Base-by-base conservation (phyloP, 2,888 invertebrate species). In the Watsonalla binaria region DNA sequence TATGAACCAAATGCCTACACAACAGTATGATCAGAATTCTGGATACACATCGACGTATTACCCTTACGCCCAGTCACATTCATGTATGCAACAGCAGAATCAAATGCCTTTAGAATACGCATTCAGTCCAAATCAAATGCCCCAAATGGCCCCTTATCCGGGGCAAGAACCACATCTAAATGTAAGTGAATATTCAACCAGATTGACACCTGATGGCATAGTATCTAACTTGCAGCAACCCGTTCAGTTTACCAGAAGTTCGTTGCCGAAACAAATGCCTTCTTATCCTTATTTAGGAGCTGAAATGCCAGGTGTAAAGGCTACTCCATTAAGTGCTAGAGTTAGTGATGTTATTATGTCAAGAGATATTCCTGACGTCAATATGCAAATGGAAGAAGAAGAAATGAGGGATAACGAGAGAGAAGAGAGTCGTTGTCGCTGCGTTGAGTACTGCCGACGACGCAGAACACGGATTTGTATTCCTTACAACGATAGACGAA, bases 401-500 rank as follows among this genome's bases (percentile, higher is more conserved):
- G 46, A 51, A 42, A 14, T 51, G 0, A 46, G 49, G 46, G 54
- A 52, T 13, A 58, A 39, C 42, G 7, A 51, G 52, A 58, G 47
- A 42, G 51, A 57, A 15, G 54, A 54, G 34, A 51, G 52, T 37
- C 49, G 52, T 5, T 47, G 37, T 42, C 37, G 37, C 14, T 56
- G 46, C 34, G 51, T 52, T 7, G 51, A 53, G 8, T 46, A 39
- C 7, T 8, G 2, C 11, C 8, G 42, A 11, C 9, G 46, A 35
- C 46, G 34, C 0, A 46, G 45, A 15, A 49, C 37, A 15, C 49
- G 15, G 8, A 14, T n/a, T 9, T 49, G 15, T 37, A 37, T 15
- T n/a, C 49, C 39, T 5, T 35, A 15, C 37, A 37, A 49, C 14
- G 37, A 48, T 14, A 8, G 15, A 42, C 52, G 51, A 8, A 39